Base-by-base conservation (phyloP, 2,888 invertebrate species). In the Dynastes grantii region DNA sequence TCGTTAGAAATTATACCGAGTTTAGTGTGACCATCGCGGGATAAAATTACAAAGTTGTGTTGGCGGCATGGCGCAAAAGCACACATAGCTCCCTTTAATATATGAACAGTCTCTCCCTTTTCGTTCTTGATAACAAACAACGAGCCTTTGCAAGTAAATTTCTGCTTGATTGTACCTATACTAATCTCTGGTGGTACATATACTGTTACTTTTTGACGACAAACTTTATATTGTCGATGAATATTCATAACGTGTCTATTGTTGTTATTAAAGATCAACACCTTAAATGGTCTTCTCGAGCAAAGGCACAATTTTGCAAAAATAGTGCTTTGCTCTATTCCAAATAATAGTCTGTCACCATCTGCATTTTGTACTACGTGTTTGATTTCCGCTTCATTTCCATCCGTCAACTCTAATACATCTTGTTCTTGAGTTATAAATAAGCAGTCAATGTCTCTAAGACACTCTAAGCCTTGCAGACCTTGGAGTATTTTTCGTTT, bases 281-380 rank as follows among this genome's bases (percentile, higher is more conserved):
- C 61, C 22, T 58, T 61, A 6, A 75, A 75, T 45, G 73, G 49
- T 61, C 73, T 58, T 29, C 73, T 61, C 5, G 73, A 75, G 40
- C 73, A 75, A 27, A 75, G 61, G 37, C 73, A 75, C n/a, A 75
- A 45, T 49, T 61, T 75, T 6, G 73, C 58, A 22, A 75, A 11
- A 61, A 75, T 75, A 11, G 61, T 61, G 29, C 73, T 75, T 75
- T 75, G 61, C 45, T 75, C 73, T 27, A 75, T 45, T 16, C 37
- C 73, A 27, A 75, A 75, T 27, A 75, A 61, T 45, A 75, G 45
- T 49, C 61, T 75, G 22, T 75, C 73, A 4, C 73, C 73, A 45
- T 75, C 73, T 13, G 37, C 5, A 75, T 75, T 75, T 40, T 75
- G 73, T 13, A 75, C 63, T 49, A 75, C 61, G 32, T 75, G 61